Evolutionary conservation across 2,888 invertebrate species (phyloP).

Genomic region (Oligia latruncula): DNA sequence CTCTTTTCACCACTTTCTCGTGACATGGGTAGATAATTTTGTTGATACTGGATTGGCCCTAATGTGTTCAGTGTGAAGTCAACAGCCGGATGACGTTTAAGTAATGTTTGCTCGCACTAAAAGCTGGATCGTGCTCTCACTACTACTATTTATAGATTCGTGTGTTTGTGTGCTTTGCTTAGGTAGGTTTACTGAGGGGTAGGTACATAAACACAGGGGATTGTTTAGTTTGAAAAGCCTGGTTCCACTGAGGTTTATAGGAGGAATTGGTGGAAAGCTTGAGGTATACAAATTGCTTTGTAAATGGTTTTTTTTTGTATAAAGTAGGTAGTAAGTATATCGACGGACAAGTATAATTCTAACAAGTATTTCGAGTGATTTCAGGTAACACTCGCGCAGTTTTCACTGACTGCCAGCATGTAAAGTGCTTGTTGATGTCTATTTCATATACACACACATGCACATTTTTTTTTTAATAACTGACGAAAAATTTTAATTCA

Average conservation of each 20-base stretch:
- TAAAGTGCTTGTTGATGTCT: neutral
- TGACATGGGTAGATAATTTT: constrained; percentile 54
- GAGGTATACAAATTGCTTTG: neutral
- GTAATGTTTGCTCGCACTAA: constrained; percentile 87
- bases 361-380: neutral
- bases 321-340: neutral
- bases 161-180: constrained; percentile 32
- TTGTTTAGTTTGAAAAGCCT: neutral
- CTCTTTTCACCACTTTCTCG: neutral
- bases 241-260: neutral
- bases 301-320: neutral
- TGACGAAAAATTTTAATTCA: no score
- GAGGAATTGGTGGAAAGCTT: neutral
- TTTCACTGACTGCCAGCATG: neutral
- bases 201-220: neutral
- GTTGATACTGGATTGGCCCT: constrained; percentile 77
- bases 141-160: constrained; percentile 54
- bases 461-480: no score
- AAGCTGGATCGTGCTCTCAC: constrained; percentile 74
- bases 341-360: neutral
- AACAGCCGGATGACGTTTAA: constrained; percentile 84
- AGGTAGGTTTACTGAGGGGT: constrained; percentile 7
- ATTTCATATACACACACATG: neutral
- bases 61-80: constrained; percentile 80
- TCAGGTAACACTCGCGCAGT: no score